These are phyloP conservation scores for Pholis gunnellus DNA, from an alignment of 2,113 vertebrate species.

Conservation along the genomic window DNA sequence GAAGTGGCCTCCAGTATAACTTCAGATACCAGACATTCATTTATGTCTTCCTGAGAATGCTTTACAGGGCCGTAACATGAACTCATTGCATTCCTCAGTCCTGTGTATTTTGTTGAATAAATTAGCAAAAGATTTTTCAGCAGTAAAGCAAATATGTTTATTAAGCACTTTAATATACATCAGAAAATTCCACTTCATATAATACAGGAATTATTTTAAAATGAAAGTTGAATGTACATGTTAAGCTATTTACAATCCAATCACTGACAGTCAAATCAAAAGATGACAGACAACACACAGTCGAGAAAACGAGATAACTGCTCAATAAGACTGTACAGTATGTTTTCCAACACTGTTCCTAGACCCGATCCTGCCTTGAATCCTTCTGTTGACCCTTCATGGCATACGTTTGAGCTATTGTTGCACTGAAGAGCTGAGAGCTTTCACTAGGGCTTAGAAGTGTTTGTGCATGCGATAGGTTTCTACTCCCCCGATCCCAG, in stretches of 20 bases:
- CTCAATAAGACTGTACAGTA: slow-evolving; percentile 74
- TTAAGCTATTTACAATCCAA: slow-evolving; percentile 95
- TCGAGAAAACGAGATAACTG: slow-evolving; percentile 66
- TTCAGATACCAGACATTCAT: background rate
- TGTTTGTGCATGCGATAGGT: slow-evolving; percentile 73
- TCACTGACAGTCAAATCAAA: slow-evolving; percentile 85
- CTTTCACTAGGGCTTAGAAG: slow-evolving; percentile 65
- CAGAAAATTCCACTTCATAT: slow-evolving; percentile 93
- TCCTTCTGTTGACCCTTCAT: slow-evolving; percentile 64
- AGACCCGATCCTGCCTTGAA: slow-evolving; percentile 61
- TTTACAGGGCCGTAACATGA: no score
- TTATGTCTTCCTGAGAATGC: background rate
- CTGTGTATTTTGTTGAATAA: background rate
- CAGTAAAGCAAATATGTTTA: slow-evolving; percentile 99
- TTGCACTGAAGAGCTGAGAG: slow-evolving; percentile 61
- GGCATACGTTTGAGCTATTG: slow-evolving; percentile 49
- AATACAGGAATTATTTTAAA: slow-evolving; percentile 96
- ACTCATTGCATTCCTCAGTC: background rate
- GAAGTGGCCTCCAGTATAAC: background rate
- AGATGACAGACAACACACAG: slow-evolving; percentile 84
- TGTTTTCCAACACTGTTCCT: slow-evolving; percentile 71
- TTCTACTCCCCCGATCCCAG: slow-evolving; percentile 48
- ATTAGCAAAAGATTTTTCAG: slow-evolving; percentile 62
- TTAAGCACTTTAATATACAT: slow-evolving; percentile 99
- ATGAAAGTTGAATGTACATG: slow-evolving; percentile 96